These are phyloP conservation scores for Microcebus ravelobensis DNA, from an alignment of 2,113 vertebrate genomes.

Conservation along the genomic window DNA sequence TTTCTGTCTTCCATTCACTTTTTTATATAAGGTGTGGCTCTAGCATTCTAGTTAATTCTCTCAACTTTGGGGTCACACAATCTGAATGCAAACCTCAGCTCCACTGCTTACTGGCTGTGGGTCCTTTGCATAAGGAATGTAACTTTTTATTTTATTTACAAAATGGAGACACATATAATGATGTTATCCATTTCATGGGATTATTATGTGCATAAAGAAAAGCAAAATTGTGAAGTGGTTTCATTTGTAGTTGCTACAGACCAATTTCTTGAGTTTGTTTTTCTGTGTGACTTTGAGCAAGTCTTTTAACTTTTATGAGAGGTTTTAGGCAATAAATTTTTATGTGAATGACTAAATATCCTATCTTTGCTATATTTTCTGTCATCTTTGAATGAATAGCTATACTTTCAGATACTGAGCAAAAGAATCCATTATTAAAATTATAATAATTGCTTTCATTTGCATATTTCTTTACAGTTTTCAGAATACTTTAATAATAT, in stretches of 20 bases:
- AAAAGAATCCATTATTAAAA: slow-evolving; percentile 14
- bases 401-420: background rate
- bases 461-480: background rate
- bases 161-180: background rate
- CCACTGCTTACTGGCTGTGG: background rate
- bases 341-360: background rate
- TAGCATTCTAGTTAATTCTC: background rate
- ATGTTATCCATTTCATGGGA: background rate
- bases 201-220: background rate
- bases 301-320: background rate
- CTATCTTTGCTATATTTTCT: background rate
- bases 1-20: background rate
- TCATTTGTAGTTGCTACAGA: background rate
- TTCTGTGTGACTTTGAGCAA: background rate
- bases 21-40: background rate
- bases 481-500: slow-evolving; percentile 5
- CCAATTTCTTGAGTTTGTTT: background rate
- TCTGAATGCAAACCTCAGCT: background rate
- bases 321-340: background rate
- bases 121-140: background rate
- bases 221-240: background rate
- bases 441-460: background rate
- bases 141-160: background rate
- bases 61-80: background rate
- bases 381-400: background rate